Evolutionary conservation across 2,797 vertebrate species (phyloP).

Genomic region (Macropus fuliginosus): DNA sequence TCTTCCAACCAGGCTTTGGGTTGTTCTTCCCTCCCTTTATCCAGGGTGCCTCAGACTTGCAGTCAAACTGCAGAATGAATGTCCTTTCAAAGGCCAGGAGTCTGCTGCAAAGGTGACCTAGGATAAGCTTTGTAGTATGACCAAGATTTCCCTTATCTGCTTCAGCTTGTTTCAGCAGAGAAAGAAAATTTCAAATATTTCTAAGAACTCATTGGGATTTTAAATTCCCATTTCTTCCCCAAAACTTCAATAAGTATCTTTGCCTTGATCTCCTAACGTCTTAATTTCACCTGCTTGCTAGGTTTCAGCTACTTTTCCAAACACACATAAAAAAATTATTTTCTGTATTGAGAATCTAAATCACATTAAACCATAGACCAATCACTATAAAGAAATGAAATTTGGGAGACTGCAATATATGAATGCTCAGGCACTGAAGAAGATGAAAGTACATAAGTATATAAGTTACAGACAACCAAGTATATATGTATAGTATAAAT

Average conservation of each 20-base stretch:
- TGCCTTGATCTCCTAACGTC: constrained; percentile 44
- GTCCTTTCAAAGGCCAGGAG: constrained; percentile 42
- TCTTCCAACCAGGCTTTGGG: not conserved
- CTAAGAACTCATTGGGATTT: constrained; percentile 24
- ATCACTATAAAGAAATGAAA: not conserved
- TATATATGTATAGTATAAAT: too few relatives aligned
- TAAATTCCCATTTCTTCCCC: constrained; percentile 43
- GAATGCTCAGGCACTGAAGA: not conserved
- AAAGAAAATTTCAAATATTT: constrained; percentile 28
- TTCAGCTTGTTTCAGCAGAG: not conserved
- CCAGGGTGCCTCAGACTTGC: not conserved
- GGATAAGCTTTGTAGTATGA: not conserved
- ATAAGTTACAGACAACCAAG: too few relatives aligned
- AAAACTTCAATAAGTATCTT: constrained; percentile 49
- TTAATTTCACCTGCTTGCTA: constrained; percentile 51
- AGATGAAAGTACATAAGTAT: not conserved
- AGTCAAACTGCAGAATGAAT: not conserved
- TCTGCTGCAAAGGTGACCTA: constrained; percentile 13
- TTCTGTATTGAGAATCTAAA: constrained; percentile 63
- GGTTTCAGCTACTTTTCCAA: constrained; percentile 56
- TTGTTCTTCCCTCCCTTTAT: not conserved
- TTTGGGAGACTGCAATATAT: not conserved
- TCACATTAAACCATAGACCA: constrained; percentile 45
- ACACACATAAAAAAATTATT: constrained; percentile 52
- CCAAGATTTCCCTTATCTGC: not conserved